Conservation (phyloP, 2,113 vertebrate genomes). For the Pseudorhombus dupliciocellatus region DNA sequence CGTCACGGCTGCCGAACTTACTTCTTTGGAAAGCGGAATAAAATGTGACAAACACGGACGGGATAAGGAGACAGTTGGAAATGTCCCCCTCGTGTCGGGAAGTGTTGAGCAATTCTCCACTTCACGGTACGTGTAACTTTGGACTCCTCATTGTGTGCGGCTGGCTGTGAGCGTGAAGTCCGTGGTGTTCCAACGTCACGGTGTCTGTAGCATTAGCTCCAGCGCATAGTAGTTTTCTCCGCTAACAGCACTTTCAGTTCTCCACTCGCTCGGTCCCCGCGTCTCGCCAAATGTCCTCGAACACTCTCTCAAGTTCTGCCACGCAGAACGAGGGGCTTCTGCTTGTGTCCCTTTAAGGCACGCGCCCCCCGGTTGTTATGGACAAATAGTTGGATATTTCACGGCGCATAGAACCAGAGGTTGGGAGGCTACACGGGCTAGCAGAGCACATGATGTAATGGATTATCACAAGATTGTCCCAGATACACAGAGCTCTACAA, state of each 20-base stretch:
- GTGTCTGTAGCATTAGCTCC: slow-evolving; percentile 17
- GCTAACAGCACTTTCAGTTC: slow-evolving; percentile 24
- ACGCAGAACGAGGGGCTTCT: not conserved
- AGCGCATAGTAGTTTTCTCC: slow-evolving; percentile 26
- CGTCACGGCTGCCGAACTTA: slow-evolving; percentile 11
- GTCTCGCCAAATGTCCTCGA: slow-evolving; percentile 3
- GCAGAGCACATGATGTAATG: slow-evolving; percentile 77
- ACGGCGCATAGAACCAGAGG: slow-evolving; percentile 37
- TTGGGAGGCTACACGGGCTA: slow-evolving; percentile 54
- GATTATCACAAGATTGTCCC: slow-evolving; percentile 79
- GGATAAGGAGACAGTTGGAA: slow-evolving; percentile 20
- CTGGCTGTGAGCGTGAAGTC: slow-evolving; percentile 11
- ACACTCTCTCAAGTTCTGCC: slow-evolving; percentile 1
- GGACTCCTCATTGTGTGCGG: slow-evolving; percentile 47
- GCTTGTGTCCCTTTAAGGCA: not conserved
- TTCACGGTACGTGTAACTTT: slow-evolving; percentile 64
- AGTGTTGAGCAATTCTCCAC: slow-evolving; percentile 53
- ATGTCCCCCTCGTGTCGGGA: slow-evolving; percentile 24
- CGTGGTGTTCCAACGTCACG: slow-evolving; percentile 19
- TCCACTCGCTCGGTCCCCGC: not conserved
- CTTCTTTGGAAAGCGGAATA: not conserved
- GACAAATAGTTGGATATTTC: slow-evolving; percentile 44
- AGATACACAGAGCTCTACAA: slow-evolving; percentile 70
- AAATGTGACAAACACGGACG: not conserved
- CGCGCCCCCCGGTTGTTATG: not conserved